phyloP scores from a whole-genome alignment of 2,797 vertebrate genomes.

The Cossypha dichroa region DNA sequence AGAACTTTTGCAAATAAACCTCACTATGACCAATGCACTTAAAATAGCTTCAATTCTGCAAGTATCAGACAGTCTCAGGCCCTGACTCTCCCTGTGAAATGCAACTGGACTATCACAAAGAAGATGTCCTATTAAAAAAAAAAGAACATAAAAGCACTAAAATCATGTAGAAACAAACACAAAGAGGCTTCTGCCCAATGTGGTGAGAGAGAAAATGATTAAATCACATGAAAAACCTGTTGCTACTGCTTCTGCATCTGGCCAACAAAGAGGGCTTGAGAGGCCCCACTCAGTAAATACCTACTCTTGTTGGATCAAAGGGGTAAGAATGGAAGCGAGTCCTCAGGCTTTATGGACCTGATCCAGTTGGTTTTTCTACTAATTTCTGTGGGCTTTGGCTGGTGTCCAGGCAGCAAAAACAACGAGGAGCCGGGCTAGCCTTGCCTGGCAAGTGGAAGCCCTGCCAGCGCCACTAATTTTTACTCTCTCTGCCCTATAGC shows the following conservation, averaged over 20 bases:
- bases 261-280: conserved; percentile 33
- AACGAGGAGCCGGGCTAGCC: background rate
- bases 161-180: conserved; percentile 43
- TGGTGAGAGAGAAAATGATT: background rate
- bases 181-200: conserved; percentile 39
- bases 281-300: conserved; percentile 33
- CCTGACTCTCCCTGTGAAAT: background rate
- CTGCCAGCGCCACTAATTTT: background rate
- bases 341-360: conserved; percentile 52
- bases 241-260: conserved; percentile 40
- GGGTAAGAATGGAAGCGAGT: conserved; percentile 27
- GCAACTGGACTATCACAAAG: background rate
- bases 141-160: background rate
- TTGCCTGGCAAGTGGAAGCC: conserved; percentile 4
- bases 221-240: conserved; percentile 44
- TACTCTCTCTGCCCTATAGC: background rate
- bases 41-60: background rate
- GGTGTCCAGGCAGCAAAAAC: conserved; percentile 12
- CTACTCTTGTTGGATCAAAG: conserved; percentile 48
- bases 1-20: conserved; percentile 18
- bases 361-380: conserved; percentile 58
- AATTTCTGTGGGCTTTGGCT: conserved; percentile 63
- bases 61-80: background rate
- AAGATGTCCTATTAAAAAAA: background rate
- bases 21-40: background rate